phyloP scores from a whole-genome alignment of 2,113 vertebrate species.

The Opisthocomus hoazin region DNA sequence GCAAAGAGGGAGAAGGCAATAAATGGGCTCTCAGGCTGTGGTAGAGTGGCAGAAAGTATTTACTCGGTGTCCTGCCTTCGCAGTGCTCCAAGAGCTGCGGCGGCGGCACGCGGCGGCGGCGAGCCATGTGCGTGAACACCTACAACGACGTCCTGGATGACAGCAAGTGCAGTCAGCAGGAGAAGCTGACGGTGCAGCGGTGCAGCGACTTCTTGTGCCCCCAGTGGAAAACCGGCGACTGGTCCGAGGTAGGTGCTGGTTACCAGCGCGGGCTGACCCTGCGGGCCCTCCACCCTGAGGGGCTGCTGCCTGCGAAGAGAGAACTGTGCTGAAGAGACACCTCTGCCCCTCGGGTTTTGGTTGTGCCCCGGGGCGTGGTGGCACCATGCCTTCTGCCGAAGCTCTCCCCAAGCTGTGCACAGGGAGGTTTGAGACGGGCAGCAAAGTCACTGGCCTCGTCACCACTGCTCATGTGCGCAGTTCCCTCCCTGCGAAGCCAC shows the following conservation, averaged over 20 bases:
- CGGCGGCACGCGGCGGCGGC: constrained; percentile 82
- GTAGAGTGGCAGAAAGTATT: not conserved
- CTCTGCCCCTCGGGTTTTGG: not conserved
- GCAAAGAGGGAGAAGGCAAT: not conserved
- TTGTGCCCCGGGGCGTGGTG: rapidly evolving
- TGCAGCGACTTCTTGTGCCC: constrained; percentile 92
- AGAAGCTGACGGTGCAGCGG: constrained; percentile 82
- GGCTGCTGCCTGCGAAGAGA: not conserved
- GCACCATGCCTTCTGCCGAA: not conserved
- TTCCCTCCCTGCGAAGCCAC: not conserved
- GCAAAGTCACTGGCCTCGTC: not conserved
- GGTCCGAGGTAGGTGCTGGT: constrained; percentile 87
- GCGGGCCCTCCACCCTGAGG: not conserved
- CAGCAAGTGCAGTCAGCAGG: constrained; percentile 89
- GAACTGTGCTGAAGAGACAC: no score
- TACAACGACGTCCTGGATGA: constrained; percentile 81
- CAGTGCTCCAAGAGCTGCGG: constrained; percentile 96
- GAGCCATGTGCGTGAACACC: constrained; percentile 85
- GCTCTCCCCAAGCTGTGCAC: not conserved
- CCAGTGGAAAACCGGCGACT: constrained; percentile 90
- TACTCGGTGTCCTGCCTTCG: not conserved
- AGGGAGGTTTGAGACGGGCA: not conserved
- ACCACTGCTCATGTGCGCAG: not conserved
- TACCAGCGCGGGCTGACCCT: not conserved
- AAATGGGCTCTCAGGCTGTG: not conserved